Base-by-base conservation (phyloP, 92 coral and sea anemone species). In the Virgularia gustaviana region DNA sequence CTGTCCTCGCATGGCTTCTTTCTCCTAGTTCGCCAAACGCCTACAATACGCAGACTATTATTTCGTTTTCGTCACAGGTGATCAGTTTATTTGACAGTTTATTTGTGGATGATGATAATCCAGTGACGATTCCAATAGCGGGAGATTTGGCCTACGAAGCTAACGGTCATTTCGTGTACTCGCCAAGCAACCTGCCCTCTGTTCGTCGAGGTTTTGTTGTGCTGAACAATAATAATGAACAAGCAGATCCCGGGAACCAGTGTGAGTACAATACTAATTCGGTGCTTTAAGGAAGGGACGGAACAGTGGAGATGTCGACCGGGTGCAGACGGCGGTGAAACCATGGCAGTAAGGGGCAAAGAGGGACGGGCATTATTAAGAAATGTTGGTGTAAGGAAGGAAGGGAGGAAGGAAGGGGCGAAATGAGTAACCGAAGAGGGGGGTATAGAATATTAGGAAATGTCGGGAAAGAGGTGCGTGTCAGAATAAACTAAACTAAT, bases 51-150 rank as follows among this genome's bases (percentile, higher is more conserved):
- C 64, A 57, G n/a, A n/a, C n/a, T n/a, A n/a, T n/a, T n/a, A n/a
- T n/a, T n/a, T 7, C 39, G 9, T 19, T 57, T 36, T 36, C 57
- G 22, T 52, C 30, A 22, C 28, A 89, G 96, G 70, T 91, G 6
- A 76, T 84, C 39, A 60, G 78, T 51, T 72, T 92, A 23, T 86
- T 92, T 42, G 96, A 92, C 53, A 89, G 94, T 49, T 77, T 92
- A 49, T 78, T 92, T 19, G 81, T 84, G 57, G 90, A 92, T 49
- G 84, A 86, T 24, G 58, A 81, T 61, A 90, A 92, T 61, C 81
- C 96, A 18, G 96, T 91, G 9, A 86, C 98, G 5, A 73, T 92
- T 4, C 98, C 98, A 9, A 63, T 92, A 52, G 61, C 88, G 51
- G 88, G 88, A 30, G 98, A 92, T 72, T 73, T 89, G 23, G 75